A percentile compares a stretch with the other conserved stretches of the same genome.
phyloP scores from a whole-genome alignment of 2,888 invertebrate genomes.

The Pediacus dermestoides region DNA sequence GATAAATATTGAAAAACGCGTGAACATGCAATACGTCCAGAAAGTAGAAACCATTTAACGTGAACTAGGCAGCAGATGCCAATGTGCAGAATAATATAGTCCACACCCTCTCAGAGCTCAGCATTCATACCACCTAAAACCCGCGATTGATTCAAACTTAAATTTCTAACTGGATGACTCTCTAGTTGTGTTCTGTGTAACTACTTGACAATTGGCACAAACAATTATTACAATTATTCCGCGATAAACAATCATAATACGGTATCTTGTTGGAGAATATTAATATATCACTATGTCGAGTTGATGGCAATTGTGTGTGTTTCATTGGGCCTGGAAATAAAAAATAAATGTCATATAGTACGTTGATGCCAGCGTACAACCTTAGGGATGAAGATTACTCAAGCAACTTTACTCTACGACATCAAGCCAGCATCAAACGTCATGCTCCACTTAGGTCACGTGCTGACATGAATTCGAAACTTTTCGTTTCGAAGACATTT shows the following conservation, averaged over 20 bases:
- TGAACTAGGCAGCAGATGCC: slow-evolving; percentile 37
- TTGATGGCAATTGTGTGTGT: slow-evolving; percentile 46
- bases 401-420: no score
- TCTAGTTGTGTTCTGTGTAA: slow-evolving; percentile 24
- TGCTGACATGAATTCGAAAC: no score
- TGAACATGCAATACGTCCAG: slow-evolving; percentile 37
- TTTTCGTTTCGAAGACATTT: no score
- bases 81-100: slow-evolving; percentile 38
- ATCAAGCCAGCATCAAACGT: no score
- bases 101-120: slow-evolving; percentile 36
- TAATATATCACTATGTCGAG: slow-evolving; percentile 48
- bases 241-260: slow-evolving; percentile 40
- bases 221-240: slow-evolving; percentile 44
- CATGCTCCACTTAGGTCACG: no score
- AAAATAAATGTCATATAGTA: slow-evolving; percentile 22
- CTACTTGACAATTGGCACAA: slow-evolving; percentile 47
- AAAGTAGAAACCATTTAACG: slow-evolving; percentile 38
- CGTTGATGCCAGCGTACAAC: not conserved
- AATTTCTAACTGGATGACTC: slow-evolving; percentile 23
- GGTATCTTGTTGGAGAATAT: slow-evolving; percentile 40
- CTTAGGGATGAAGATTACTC: not conserved
- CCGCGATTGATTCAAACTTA: slow-evolving; percentile 26
- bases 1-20: slow-evolving; percentile 18
- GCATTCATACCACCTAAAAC: slow-evolving; percentile 38
- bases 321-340: slow-evolving; percentile 52